A percentile compares a stretch with the other conserved stretches of the same genome.
Evolutionary conservation across 2,113 vertebrate genomes (phyloP).

Genomic region (Forbesichthys papilliferus): DNA sequence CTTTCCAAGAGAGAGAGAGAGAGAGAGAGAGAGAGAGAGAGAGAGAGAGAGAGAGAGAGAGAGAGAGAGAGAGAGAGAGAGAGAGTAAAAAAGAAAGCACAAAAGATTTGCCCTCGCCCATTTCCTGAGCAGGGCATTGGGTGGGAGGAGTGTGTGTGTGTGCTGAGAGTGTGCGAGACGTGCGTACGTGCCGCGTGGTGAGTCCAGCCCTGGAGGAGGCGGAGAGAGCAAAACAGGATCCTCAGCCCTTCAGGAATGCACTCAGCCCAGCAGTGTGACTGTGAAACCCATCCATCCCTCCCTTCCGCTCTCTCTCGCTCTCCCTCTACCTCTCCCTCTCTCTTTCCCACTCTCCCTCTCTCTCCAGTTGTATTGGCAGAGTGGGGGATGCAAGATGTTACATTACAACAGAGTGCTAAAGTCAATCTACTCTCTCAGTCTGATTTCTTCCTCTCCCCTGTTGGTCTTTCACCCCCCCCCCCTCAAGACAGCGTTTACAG

Average conservation of each 20-base stretch:
- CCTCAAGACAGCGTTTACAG: too few species aligned
- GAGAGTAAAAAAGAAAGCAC: conserved; percentile 8
- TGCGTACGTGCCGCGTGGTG: conserved; percentile 73
- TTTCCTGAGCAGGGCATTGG: conserved; percentile 76
- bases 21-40: background rate
- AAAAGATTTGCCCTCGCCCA: conserved; percentile 68
- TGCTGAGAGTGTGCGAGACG: conserved; percentile 25
- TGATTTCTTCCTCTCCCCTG: background rate
- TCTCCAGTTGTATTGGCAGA: background rate
- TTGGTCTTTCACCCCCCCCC: background rate
- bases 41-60: background rate
- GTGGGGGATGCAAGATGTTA: too few species aligned
- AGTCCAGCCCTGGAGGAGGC: conserved; percentile 65
- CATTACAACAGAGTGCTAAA: too few species aligned
- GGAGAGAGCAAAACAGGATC: conserved; percentile 77
- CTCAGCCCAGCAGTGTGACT: conserved; percentile 64
- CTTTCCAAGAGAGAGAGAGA: background rate
- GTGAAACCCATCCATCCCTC: conserved; percentile 53
- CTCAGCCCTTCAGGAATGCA: conserved; percentile 76
- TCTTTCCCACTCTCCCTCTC: background rate
- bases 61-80: background rate
- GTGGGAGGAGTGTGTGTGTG: conserved; percentile 34
- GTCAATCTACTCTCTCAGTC: too few species aligned
- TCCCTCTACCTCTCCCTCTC: background rate
- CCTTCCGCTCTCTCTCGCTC: background rate